Evolutionary conservation across 2,113 vertebrate genomes (phyloP).

Genomic region (Dipodomys merriami): DNA sequence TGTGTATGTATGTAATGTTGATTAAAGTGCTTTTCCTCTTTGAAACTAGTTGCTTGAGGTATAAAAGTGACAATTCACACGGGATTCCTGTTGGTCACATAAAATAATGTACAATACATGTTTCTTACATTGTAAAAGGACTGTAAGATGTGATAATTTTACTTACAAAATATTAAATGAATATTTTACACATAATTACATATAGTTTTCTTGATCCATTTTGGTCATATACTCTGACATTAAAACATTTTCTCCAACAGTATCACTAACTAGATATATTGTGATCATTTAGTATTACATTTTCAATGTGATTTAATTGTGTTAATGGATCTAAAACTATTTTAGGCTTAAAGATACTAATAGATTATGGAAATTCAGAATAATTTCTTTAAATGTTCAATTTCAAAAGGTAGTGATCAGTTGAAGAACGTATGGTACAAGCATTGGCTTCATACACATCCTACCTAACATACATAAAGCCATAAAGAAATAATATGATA

Average conservation of each 20-base stretch:
- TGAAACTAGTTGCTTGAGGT: not conserved
- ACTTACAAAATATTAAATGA: constrained; percentile 90
- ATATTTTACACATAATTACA: constrained; percentile 87
- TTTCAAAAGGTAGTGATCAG: constrained; percentile 88
- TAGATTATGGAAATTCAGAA: constrained; percentile 87
- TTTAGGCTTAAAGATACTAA: constrained; percentile 92
- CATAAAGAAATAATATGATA: constrained; percentile 86
- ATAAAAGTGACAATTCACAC: not conserved
- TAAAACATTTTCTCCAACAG: constrained; percentile 94
- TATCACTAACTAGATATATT: constrained; percentile 91
- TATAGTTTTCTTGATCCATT: constrained; percentile 88
- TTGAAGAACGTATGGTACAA: constrained; percentile 91
- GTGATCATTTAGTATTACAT: constrained; percentile 93
- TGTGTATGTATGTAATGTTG: not conserved
- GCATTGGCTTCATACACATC: constrained; percentile 83
- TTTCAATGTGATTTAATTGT: constrained; percentile 94
- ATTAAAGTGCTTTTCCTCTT: constrained; percentile 12
- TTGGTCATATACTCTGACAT: constrained; percentile 91
- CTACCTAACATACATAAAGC: constrained; percentile 86
- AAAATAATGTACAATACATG: constrained; percentile 15
- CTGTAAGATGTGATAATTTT: constrained; percentile 82
- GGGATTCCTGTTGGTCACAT: constrained; percentile 31
- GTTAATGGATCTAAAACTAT: constrained; percentile 93
- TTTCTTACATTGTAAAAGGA: constrained; percentile 52
- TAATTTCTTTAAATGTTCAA: constrained; percentile 88